Percentiles rank a stretch among this genome's conserved stretches.
These are phyloP conservation scores for Phoebastria nigripes DNA, from an alignment of 2,797 vertebrate species.

Conservation along the genomic window DNA sequence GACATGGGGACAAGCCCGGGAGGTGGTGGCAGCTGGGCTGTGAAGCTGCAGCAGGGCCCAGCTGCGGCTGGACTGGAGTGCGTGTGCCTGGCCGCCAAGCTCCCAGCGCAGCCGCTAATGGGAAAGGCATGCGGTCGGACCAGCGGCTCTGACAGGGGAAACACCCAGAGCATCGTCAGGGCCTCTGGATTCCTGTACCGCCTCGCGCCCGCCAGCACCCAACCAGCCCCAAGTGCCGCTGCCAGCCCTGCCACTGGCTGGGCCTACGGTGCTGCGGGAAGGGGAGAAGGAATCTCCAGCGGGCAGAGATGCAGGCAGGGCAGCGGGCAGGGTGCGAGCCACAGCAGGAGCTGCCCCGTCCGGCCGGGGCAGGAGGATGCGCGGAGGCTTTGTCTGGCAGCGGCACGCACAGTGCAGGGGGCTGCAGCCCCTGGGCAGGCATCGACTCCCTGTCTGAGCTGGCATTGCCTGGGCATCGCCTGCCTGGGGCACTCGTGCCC, in stretches of 20 bases:
- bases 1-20: background rate
- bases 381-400: background rate
- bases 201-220: background rate
- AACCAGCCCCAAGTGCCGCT: background rate
- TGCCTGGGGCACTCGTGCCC: background rate
- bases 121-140: conserved; percentile 53
- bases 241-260: background rate
- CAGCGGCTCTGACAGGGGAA: conserved; percentile 4
- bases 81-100: background rate
- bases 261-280: background rate
- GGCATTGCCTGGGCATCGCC: accelerated
- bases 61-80: background rate
- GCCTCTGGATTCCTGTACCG: background rate
- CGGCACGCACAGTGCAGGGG: accelerated
- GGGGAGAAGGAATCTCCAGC: background rate
- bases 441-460: accelerated
- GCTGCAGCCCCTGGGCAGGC: background rate
- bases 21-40: background rate
- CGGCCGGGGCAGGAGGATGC: background rate
- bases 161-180: conserved; percentile 35
- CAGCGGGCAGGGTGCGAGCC: background rate
- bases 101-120: background rate
- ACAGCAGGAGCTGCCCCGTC: background rate
- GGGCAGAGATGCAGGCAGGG: background rate
- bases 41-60: background rate